Conservation (phyloP, 2,113 vertebrate species). For the Forbesichthys papilliferus region DNA sequence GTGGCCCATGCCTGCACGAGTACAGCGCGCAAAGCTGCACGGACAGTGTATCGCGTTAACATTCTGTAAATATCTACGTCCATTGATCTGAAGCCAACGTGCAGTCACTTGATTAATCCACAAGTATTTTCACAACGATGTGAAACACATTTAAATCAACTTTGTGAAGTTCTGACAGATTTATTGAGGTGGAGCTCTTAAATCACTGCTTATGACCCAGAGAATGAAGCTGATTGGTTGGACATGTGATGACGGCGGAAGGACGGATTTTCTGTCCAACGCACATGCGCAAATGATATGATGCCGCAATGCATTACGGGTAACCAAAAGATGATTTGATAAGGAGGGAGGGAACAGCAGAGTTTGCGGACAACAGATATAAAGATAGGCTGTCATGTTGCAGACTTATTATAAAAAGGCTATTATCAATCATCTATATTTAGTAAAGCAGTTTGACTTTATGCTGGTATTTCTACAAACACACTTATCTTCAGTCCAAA, state of each 20-base stretch:
- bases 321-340: slow-evolving; percentile 13
- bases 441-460: too few species aligned
- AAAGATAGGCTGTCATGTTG: too few species aligned
- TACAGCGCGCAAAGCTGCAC: slow-evolving; percentile 24
- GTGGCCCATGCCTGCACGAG: slow-evolving; percentile 29
- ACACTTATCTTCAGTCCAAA: too few species aligned
- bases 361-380: neutral
- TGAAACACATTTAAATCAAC: slow-evolving; percentile 77
- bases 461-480: too few species aligned
- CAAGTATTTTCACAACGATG: slow-evolving; percentile 76
- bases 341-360: slow-evolving; percentile 7
- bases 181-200: slow-evolving; percentile 68
- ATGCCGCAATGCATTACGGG: slow-evolving; percentile 56
- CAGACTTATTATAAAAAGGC: too few species aligned
- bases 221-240: slow-evolving; percentile 65
- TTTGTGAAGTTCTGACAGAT: slow-evolving; percentile 77
- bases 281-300: slow-evolving; percentile 44
- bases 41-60: slow-evolving; percentile 44
- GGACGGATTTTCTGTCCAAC: neutral
- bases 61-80: slow-evolving; percentile 40
- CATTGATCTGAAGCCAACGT: slow-evolving; percentile 51
- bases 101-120: slow-evolving; percentile 71
- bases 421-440: too few species aligned
- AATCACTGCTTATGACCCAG: slow-evolving; percentile 61
- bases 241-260: neutral